Conservation (phyloP, 1,140 invertebrate genomes). For the Matsumurasca onukii region DNA sequence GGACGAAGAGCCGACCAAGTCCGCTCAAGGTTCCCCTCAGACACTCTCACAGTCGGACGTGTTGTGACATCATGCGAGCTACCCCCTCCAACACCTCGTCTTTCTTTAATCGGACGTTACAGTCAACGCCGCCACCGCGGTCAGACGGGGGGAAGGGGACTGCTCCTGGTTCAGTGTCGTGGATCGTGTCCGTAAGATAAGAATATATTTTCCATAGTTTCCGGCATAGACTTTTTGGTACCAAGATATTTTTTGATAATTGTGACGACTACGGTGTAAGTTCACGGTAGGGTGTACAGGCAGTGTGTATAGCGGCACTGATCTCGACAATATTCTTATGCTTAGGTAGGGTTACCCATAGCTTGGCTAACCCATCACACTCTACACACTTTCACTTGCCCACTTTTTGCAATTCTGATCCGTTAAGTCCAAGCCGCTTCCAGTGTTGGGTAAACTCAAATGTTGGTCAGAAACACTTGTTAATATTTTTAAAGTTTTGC, state of each 20-base stretch:
- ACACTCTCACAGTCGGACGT: slow-evolving; percentile 35
- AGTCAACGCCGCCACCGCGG: neutral
- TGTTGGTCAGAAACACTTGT: too few relatives aligned
- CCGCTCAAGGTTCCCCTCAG: slow-evolving; percentile 18
- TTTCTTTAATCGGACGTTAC: slow-evolving; percentile 37
- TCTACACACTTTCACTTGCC: neutral
- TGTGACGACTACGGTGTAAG: slow-evolving; percentile 2
- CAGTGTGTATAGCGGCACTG: slow-evolving; percentile 20
- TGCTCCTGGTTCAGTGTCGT: slow-evolving; percentile 4
- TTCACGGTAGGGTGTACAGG: slow-evolving; percentile 17
- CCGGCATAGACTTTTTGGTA: slow-evolving; percentile 29
- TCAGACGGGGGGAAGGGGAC: neutral
- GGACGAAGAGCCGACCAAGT: slow-evolving; percentile 70
- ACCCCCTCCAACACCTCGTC: slow-evolving; percentile 40
- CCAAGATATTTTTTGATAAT: slow-evolving; percentile 29
- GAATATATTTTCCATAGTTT: slow-evolving; percentile 29
- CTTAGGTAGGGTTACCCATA: slow-evolving; percentile 20
- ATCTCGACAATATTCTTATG: slow-evolving; percentile 23
- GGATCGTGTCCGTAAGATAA: slow-evolving; percentile 4
- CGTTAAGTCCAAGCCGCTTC: too few relatives aligned
- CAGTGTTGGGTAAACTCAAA: too few relatives aligned
- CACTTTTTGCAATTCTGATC: neutral
- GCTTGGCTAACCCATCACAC: slow-evolving; percentile 14
- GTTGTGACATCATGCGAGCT: slow-evolving; percentile 41
- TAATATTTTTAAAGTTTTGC: too few relatives aligned